Conservation (phyloP, 2,888 invertebrate species). For the Onthophagus sagittarius region DNA sequence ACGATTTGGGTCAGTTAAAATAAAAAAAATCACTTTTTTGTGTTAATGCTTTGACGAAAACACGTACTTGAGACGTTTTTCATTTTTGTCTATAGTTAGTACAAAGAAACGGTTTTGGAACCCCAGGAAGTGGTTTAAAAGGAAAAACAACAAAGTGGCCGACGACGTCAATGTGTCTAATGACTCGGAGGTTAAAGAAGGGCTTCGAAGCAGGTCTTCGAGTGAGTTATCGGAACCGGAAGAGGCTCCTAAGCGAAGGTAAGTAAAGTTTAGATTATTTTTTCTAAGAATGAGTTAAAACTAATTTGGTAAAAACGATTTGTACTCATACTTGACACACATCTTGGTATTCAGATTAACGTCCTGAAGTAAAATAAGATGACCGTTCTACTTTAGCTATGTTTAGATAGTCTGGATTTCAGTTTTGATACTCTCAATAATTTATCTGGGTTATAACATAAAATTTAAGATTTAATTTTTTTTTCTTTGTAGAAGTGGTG, state of each 20-base stretch:
- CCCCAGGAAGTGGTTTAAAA: slow-evolving; percentile 50
- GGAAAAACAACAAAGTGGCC: slow-evolving; percentile 46
- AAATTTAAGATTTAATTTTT: neutral
- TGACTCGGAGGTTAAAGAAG: slow-evolving; percentile 45
- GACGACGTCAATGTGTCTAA: slow-evolving; percentile 48
- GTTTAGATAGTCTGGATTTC: neutral
- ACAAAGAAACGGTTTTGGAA: slow-evolving; percentile 63
- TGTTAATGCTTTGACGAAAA: neutral
- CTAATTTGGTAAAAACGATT: neutral
- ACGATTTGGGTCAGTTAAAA: slow-evolving; percentile 17
- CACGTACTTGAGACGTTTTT: neutral
- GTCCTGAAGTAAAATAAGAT: neutral
- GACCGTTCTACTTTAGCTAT: neutral
- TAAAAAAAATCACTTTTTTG: neutral
- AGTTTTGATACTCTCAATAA: neutral
- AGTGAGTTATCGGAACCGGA: slow-evolving; percentile 63
- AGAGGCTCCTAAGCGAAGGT: slow-evolving; percentile 56
- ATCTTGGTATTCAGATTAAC: neutral
- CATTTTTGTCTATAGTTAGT: slow-evolving; percentile 42
- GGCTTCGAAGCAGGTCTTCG: slow-evolving; percentile 54
- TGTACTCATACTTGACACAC: neutral
- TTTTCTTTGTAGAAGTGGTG: slow-evolving; percentile 41
- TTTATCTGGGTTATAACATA: neutral
- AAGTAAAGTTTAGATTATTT: slow-evolving; percentile 31
- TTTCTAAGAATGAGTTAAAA: neutral